Base-by-base conservation (phyloP, 2,113 vertebrate genomes). In the Prietella phreatophila region DNA sequence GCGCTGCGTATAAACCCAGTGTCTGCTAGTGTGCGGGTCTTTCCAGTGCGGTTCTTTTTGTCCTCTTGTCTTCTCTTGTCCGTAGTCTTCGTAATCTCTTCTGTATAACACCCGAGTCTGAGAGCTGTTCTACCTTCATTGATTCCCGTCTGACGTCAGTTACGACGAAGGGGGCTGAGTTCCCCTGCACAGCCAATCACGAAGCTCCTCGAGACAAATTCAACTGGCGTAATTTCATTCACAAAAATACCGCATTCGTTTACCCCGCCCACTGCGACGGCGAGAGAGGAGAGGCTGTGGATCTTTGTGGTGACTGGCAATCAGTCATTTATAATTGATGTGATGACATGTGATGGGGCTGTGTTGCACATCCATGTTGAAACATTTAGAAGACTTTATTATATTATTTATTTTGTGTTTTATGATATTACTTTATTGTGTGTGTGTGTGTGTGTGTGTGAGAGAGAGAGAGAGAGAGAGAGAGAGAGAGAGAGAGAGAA, bases 231-330 rank as follows among this genome's bases (percentile, higher is more conserved):
- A 93, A 94, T 95, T 96, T 95, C 95, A 96, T 96, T 96, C 95
- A 96, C 94, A 96, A 96, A 96, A 96, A 96, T 95, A 92, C 95
- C 94, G 95, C 95, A 96, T 89, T 87, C n/a, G 11, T 88, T 89
- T 13, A 93, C 93, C 93, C 94, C 95, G 92, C 95, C 95, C 95
- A 96, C 92, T 96, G 95, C 95, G 95, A 95, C 91, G 93, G 89
- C 91, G 84, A 82, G 58, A 76, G 82, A 78, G 82, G 69, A 56
- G 82, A 87, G 63, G 47, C 71, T 30, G 89, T 79, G 47, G n/a
- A 89, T 73, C 58, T 61, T 10, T 61, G 47, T 33, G 58, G 25
- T 81, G 67, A 58, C 73, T 85, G 25, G 60, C 79, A 85, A 47
- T 60, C 84, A 60, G 39, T 36, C 50, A 13, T 17, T n/a, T n/a